phyloP scores from a whole-genome alignment of 2,888 invertebrate genomes.

The Nemotelus nigrinus region DNA sequence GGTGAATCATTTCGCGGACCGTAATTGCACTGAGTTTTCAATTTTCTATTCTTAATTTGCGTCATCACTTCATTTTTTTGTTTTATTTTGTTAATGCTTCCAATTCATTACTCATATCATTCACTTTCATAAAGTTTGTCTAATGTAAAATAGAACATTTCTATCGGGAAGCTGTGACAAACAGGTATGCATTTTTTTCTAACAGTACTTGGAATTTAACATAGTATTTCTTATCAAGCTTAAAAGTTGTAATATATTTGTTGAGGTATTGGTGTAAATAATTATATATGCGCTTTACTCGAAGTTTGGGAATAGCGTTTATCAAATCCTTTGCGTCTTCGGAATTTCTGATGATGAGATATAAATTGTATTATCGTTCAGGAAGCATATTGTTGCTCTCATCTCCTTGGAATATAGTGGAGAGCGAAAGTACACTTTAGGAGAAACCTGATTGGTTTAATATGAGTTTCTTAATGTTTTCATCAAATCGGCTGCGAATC shows the following conservation, averaged over 20 bases:
- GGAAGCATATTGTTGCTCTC: too few relatives aligned
- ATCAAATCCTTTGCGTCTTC: background rate
- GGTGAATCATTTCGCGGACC: background rate
- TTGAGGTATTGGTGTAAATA: background rate
- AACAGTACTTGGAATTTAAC: too few relatives aligned
- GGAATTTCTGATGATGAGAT: background rate
- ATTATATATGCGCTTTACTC: too few relatives aligned
- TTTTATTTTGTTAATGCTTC: conserved; percentile 2
- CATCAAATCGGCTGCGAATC: too few relatives aligned
- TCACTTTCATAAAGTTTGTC: conserved; percentile 34
- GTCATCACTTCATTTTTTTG: conserved; percentile 4
- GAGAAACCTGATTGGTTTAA: too few relatives aligned
- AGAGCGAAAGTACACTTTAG: background rate
- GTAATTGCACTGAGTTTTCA: conserved; percentile 12
- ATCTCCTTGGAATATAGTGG: background rate
- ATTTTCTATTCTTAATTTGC: conserved; percentile 8
- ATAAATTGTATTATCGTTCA: too few relatives aligned
- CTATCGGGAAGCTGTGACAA: too few relatives aligned
- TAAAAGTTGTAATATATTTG: background rate
- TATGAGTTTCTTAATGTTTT: too few relatives aligned
- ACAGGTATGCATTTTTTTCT: too few relatives aligned
- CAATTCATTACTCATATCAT: conserved; percentile 42
- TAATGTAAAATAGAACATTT: too few relatives aligned
- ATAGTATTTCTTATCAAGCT: too few relatives aligned
- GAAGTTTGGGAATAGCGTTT: background rate